Base-by-base conservation (phyloP, 2,113 vertebrate species). In the Pterocles orientalis region DNA sequence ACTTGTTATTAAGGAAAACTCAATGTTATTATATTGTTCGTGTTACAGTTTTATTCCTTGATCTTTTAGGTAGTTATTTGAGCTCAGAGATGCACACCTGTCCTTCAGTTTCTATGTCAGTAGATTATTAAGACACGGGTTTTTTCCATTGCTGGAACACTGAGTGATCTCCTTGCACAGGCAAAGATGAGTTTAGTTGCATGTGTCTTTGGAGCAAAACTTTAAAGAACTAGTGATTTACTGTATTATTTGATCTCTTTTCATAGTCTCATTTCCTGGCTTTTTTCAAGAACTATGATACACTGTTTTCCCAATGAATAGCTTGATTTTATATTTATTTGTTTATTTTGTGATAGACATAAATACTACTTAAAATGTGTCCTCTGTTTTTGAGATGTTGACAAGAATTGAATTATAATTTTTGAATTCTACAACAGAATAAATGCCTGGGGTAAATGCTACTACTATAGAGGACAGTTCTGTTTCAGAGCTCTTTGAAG, bases 71-170 rank as follows among this genome's bases (percentile, higher is more conserved):
- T 88, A 14, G 64, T 81, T 86, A 73, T 85, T 83, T 92, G 69
- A 88, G 45, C 72, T 95, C 68, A 61, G 61, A 79, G 51, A 71
- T 93, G 75, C 88, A 88, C 85, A 88, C 82, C 94, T 96, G 88
- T 94, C 90, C 82, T 96, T 95, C 91, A 73, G 81, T 94, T 97
- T 94, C 56, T 81, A 2, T 96, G 93, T 94, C 39, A 81, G 79
- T 86, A 75, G 19, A 26, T 95, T 73, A 91, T 95, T 93, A 90
- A 94, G 82, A 73, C 16, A 7, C 25, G 50, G 3, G 0, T 0
- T 21, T 87, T 91, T 90, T 73, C 54, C 17, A 12, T 88, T 23
- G n/a, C 78, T 95, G 88, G 26, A 86, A 72, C 39, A 54, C 61
- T 36, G 34, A 68, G 2, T 88, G 68, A 64, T 86, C 92, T 90